phyloP scores from a whole-genome alignment of 1,140 invertebrate species.

The Potamilus streckersoni region DNA sequence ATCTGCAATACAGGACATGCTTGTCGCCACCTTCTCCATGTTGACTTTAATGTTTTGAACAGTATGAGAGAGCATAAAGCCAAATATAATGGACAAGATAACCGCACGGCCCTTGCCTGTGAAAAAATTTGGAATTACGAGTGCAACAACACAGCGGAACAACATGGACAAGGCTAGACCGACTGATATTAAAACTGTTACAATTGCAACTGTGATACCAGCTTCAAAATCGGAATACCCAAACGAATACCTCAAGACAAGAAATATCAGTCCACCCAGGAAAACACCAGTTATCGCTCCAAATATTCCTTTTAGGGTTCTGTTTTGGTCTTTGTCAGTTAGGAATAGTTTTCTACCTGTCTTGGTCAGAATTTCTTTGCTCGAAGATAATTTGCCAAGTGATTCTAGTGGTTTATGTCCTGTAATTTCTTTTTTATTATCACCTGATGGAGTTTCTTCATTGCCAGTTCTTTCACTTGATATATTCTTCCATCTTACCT shows the following conservation, averaged over 20 bases:
- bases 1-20: constrained; percentile 21
- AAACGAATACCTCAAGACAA: constrained; percentile 12
- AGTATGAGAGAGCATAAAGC: constrained; percentile 10
- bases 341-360: constrained; percentile 8
- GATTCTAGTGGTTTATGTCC: not conserved
- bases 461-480: not conserved
- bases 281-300: constrained; percentile 10
- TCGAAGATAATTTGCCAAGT: not conserved
- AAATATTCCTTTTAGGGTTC: constrained; percentile 13
- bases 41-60: constrained; percentile 21
- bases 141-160: constrained; percentile 10
- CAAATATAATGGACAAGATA: constrained; percentile 20
- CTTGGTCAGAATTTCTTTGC: not conserved
- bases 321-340: constrained; percentile 23
- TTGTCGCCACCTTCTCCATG: constrained; percentile 16
- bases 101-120: constrained; percentile 12
- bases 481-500: not conserved
- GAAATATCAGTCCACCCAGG: constrained; percentile 6
- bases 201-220: constrained; percentile 4
- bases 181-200: constrained; percentile 10
- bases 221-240: constrained; percentile 14
- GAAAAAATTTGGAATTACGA: constrained; percentile 22
- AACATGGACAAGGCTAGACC: constrained; percentile 14
- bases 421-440: not conserved
- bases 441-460: not conserved